These are phyloP conservation scores for Tringa solitaria DNA, from an alignment of 2,113 vertebrate species.

Conservation along the genomic window DNA sequence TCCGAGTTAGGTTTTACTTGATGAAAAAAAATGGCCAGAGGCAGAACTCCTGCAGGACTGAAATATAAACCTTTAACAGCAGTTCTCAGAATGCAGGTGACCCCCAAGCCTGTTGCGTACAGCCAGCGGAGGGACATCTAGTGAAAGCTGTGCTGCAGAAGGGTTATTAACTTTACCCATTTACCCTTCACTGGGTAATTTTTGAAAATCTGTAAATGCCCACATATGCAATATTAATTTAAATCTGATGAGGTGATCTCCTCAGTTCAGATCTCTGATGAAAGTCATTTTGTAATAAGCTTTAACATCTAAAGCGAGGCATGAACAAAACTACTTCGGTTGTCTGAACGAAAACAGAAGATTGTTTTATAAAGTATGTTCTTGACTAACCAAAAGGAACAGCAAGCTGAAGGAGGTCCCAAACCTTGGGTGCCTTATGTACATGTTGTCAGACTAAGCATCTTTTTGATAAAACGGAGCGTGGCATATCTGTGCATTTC, in stretches of 20 bases:
- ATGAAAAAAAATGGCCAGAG: neutral
- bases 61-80: neutral
- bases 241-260: neutral
- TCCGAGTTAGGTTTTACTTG: neutral
- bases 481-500: neutral
- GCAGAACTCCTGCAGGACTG: neutral
- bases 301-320: neutral
- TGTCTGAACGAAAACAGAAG: neutral
- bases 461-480: neutral
- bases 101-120: neutral
- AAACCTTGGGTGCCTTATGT: neutral
- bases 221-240: neutral
- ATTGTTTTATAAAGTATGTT: neutral
- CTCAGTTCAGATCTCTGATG: neutral
- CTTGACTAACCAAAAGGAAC: neutral
- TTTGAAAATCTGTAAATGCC: neutral
- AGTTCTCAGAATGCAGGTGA: neutral
- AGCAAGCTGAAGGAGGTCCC: neutral
- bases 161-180: neutral
- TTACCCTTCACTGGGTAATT: neutral
- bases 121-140: neutral
- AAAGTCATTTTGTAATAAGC: neutral
- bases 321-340: neutral
- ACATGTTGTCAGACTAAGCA: neutral
- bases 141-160: neutral